phyloP scores from a whole-genome alignment of 2,888 invertebrate species.

The Gymnosoma rotundatum region DNA sequence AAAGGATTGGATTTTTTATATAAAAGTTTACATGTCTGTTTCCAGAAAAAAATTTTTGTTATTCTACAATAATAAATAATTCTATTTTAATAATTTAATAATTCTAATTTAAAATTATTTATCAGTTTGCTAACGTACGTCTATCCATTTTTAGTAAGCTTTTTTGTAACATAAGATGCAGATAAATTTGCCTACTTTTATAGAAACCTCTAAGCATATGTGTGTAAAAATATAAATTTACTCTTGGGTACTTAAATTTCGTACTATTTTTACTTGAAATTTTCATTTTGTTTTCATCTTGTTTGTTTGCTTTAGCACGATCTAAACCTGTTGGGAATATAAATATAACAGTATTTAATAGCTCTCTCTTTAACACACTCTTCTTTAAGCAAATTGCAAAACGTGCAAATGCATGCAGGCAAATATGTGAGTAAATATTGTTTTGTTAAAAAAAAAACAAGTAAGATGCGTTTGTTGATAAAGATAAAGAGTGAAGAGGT shows the following conservation, averaged over 20 bases:
- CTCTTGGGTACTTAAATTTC: conserved; percentile 38
- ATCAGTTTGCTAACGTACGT: background rate
- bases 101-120: background rate
- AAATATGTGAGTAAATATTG: conserved; percentile 29
- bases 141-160: background rate
- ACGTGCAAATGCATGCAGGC: conserved; percentile 20
- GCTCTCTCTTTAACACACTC: background rate
- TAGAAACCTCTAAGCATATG: background rate
- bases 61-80: too few relatives aligned
- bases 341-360: conserved; percentile 46
- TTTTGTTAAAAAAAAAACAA: background rate
- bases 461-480: background rate
- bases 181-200: conserved; percentile 5
- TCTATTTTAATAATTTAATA: too few relatives aligned
- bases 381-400: background rate
- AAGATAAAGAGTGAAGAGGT: background rate
- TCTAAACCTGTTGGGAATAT: conserved; percentile 62
- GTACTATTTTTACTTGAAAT: conserved; percentile 27
- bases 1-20: too few relatives aligned
- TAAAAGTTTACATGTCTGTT: too few relatives aligned
- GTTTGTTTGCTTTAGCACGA: conserved; percentile 6
- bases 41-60: too few relatives aligned
- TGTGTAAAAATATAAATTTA: conserved; percentile 42
- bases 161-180: conserved; percentile 18
- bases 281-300: conserved; percentile 25